Evolutionary conservation across 2,797 vertebrate species (phyloP).

Genomic region (Hippopotamyrus pictus): DNA sequence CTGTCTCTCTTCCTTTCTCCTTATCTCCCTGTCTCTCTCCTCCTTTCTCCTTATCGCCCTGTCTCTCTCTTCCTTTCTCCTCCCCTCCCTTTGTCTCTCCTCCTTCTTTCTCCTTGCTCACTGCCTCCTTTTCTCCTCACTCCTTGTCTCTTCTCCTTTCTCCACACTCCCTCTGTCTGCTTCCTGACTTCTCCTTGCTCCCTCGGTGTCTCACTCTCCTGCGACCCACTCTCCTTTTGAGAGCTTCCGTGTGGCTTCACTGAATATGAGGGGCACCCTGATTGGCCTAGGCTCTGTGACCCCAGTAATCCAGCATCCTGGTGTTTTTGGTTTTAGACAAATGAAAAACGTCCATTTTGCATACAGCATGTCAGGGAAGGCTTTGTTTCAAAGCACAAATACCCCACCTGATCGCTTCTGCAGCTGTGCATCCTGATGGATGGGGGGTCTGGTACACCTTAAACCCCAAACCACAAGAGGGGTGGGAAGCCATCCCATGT

Average conservation of each 20-base stretch:
- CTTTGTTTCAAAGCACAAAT: not conserved
- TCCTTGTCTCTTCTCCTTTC: not conserved
- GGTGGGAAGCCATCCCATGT: not conserved
- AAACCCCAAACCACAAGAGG: not conserved
- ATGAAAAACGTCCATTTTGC: not conserved
- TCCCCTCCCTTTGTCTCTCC: no score
- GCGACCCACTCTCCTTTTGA: not conserved
- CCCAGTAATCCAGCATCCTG: not conserved
- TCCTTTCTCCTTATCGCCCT: not conserved
- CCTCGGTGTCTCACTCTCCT: not conserved
- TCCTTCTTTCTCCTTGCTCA: not conserved
- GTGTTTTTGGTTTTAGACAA: not conserved
- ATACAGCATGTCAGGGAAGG: not conserved
- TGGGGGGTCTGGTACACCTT: not conserved
- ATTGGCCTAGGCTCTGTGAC: not conserved
- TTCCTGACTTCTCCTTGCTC: not conserved
- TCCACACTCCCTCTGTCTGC: not conserved
- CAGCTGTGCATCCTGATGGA: not conserved
- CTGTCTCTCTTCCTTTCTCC: not conserved
- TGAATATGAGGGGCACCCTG: not conserved
- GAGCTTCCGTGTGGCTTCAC: not conserved
- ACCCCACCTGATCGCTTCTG: not conserved
- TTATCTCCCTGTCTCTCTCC: not conserved
- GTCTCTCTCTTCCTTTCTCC: not conserved
- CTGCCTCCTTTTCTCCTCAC: not conserved